phyloP scores from a whole-genome alignment of 2,888 invertebrate species.

The Caenorhabditis angaria region DNA sequence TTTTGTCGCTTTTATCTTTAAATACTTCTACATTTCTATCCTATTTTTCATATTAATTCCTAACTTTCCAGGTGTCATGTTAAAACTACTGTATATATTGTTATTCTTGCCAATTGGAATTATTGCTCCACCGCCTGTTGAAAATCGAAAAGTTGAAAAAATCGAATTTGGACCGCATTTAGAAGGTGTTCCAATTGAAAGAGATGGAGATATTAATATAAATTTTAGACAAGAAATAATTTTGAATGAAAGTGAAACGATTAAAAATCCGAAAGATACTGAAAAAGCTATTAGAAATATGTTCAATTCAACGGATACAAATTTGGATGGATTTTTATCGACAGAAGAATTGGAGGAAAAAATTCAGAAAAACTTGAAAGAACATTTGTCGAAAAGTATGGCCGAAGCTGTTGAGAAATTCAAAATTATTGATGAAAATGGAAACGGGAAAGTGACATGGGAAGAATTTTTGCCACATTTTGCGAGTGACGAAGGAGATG shows the following conservation, averaged over 20 bases:
- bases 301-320: conserved; percentile 71
- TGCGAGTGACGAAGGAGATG: conserved; percentile 76
- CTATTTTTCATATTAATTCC: neutral
- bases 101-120: neutral
- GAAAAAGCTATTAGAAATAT: conserved; percentile 71
- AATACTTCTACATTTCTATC: neutral
- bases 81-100: neutral
- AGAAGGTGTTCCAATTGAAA: conserved; percentile 74
- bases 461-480: conserved; percentile 84
- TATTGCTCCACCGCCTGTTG: neutral
- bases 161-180: conserved; percentile 71
- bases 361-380: conserved; percentile 72
- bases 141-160: neutral
- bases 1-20: neutral
- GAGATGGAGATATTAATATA: conserved; percentile 75
- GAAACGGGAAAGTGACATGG: conserved; percentile 77
- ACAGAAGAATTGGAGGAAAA: conserved; percentile 72
- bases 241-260: neutral
- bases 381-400: conserved; percentile 73
- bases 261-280: conserved; percentile 58
- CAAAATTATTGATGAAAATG: conserved; percentile 46
- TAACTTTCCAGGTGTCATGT: neutral
- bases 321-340: conserved; percentile 71
- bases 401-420: conserved; percentile 69
- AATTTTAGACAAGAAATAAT: conserved; percentile 74